phyloP scores from a whole-genome alignment of 2,888 invertebrate genomes.

The Lepidocyrtinus sp. region DNA sequence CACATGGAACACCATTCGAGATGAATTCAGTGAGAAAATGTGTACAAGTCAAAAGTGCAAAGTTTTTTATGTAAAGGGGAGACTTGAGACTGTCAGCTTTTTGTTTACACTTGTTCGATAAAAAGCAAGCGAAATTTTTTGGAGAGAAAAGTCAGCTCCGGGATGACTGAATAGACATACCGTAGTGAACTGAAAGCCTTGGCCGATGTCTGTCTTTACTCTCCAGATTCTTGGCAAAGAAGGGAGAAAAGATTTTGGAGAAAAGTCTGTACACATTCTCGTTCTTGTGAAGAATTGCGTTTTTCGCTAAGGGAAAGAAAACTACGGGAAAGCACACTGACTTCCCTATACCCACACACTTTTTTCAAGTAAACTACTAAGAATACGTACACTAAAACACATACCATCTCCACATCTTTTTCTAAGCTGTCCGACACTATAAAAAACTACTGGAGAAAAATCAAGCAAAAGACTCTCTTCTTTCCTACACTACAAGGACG shows the following conservation, averaged over 20 bases:
- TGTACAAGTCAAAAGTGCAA: background rate
- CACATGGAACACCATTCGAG: background rate
- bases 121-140: conserved; percentile 19
- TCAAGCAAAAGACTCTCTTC: conserved; percentile 53
- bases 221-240: conserved; percentile 53
- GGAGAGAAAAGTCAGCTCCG: conserved; percentile 53
- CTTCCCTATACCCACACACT: background rate
- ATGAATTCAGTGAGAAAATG: conserved; percentile 20
- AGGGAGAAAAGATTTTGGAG: conserved; percentile 56
- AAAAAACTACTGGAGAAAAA: conserved; percentile 42
- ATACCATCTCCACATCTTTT: background rate
- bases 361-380: background rate
- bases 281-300: no score
- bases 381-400: background rate
- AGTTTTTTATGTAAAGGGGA: conserved; percentile 40
- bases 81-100: conserved; percentile 57
- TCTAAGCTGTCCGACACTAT: conserved; percentile 55
- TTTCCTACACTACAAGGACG: no score
- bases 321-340: background rate
- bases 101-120: background rate
- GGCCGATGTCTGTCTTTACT: conserved; percentile 60
- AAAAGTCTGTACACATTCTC: conserved; percentile 46
- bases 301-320: no score
- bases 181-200: conserved; percentile 65
- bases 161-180: conserved; percentile 60